Evolutionary conservation across 2,888 invertebrate genomes (phyloP).

Genomic region (Torymus texanus): DNA sequence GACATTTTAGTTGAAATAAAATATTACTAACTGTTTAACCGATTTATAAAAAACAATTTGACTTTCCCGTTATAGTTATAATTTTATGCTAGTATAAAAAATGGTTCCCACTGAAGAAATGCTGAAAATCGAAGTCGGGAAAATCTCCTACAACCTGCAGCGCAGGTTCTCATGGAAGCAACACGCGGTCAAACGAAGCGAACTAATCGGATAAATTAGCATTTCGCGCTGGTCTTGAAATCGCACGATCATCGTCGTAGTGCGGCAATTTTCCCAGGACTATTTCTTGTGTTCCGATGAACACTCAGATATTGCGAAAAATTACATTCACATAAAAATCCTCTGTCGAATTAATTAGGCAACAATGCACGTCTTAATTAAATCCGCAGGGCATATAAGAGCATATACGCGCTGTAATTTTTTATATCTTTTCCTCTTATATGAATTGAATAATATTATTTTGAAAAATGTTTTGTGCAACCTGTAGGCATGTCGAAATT

Average conservation of each 20-base stretch:
- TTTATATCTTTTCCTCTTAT: too few species aligned
- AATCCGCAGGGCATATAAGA: not conserved
- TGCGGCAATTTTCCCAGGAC: constrained; percentile 56
- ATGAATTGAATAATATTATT: too few species aligned
- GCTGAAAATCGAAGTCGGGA: not conserved
- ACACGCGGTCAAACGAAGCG: constrained; percentile 60
- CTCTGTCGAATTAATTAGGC: constrained; percentile 11
- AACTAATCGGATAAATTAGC: constrained; percentile 68
- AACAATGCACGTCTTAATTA: not conserved
- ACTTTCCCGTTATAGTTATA: too few species aligned
- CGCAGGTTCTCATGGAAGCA: constrained; percentile 31
- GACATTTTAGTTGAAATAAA: too few species aligned
- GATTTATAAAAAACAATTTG: too few species aligned
- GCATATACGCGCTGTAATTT: too few species aligned
- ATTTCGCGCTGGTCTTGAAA: constrained; percentile 63
- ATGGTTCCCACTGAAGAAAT: not conserved
- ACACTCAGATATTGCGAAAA: constrained; percentile 7
- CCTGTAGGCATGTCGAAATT: not conserved
- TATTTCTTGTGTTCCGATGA: constrained; percentile 13
- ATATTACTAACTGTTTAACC: too few species aligned
- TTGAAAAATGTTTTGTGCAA: too few species aligned
- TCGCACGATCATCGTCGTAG: constrained; percentile 56
- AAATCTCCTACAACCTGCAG: constrained; percentile 3
- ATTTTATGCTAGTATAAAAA: too few species aligned
- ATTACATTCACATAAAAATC: constrained; percentile 13